These are phyloP conservation scores for Sminthurinus aureus DNA, from an alignment of 2,888 invertebrate genomes.

Conservation along the genomic window DNA sequence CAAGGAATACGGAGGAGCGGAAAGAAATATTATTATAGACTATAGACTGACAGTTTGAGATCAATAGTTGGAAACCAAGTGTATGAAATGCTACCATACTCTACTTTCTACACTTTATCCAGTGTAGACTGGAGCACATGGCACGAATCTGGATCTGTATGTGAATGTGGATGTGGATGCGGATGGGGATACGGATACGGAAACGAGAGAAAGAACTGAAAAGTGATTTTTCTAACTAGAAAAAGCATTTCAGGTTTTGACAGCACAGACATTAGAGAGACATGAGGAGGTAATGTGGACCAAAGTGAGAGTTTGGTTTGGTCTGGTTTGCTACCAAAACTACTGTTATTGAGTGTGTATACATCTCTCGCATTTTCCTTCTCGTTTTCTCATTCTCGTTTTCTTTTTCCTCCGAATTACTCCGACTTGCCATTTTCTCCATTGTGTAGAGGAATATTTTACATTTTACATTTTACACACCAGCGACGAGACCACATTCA, in stretches of 20 bases:
- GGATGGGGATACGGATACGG: too few relatives aligned
- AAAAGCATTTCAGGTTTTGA: conserved; percentile 47
- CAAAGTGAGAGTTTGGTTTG: conserved; percentile 18
- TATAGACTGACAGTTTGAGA: background rate
- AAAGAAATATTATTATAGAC: conserved; percentile 1
- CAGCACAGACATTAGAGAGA: conserved; percentile 47
- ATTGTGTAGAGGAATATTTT: background rate
- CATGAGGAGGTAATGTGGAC: conserved; percentile 45
- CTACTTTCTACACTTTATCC: too few relatives aligned
- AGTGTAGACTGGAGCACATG: too few relatives aligned
- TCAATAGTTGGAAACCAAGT: background rate
- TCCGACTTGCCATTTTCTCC: background rate
- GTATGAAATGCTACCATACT: too few relatives aligned
- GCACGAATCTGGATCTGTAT: too few relatives aligned
- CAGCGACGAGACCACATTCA: too few relatives aligned
- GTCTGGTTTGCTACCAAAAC: background rate
- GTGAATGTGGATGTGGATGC: too few relatives aligned
- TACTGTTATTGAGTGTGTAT: background rate
- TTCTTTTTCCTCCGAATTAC: background rate
- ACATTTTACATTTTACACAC: background rate
- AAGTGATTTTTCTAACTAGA: conserved; percentile 44
- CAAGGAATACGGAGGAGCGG: background rate
- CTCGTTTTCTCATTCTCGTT: background rate
- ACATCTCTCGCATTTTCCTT: background rate
- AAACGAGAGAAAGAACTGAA: conserved; percentile 30